Percentiles rank a stretch among this genome's conserved stretches.
phyloP scores from a whole-genome alignment of 2,888 invertebrate genomes.

The Calliphora vomitoria region DNA sequence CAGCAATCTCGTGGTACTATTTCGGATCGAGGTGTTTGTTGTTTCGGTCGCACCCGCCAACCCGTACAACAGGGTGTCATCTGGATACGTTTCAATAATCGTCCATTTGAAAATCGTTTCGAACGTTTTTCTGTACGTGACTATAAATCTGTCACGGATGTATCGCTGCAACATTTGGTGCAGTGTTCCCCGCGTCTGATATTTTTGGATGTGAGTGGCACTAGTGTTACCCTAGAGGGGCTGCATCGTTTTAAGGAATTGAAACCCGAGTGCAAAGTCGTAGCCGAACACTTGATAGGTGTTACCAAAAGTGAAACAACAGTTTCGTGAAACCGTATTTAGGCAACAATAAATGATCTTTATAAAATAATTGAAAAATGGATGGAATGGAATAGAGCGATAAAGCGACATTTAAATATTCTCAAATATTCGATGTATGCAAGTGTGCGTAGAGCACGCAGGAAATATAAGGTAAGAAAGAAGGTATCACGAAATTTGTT shows the following conservation, averaged over 20 bases:
- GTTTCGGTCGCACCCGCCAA: slow-evolving; percentile 82
- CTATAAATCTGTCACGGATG: slow-evolving; percentile 87
- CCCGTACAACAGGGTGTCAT: slow-evolving; percentile 82
- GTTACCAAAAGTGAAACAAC: slow-evolving; percentile 5
- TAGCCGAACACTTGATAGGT: slow-evolving; percentile 81
- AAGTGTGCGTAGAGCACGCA: not conserved
- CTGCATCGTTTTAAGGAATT: slow-evolving; percentile 87
- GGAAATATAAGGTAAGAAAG: not conserved
- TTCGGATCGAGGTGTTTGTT: slow-evolving; percentile 83
- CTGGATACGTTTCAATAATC: slow-evolving; percentile 83
- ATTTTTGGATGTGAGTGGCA: slow-evolving; percentile 88
- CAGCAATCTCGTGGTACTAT: slow-evolving; percentile 75
- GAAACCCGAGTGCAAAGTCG: slow-evolving; percentile 87
- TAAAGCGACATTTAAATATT: not conserved
- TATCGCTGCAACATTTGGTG: slow-evolving; percentile 87
- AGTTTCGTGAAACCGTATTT: slow-evolving; percentile 46
- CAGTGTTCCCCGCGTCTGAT: slow-evolving; percentile 87
- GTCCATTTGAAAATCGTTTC: slow-evolving; percentile 85
- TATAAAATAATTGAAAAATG: not conserved
- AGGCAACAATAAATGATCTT: not conserved
- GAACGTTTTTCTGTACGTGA: slow-evolving; percentile 86
- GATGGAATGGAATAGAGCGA: not conserved
- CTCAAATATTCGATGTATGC: not conserved
- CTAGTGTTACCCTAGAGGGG: slow-evolving; percentile 87
- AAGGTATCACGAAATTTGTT: too few species aligned